These are phyloP conservation scores for Sebastes paucispinis DNA, from an alignment of 2,797 vertebrate species.

Conservation along the genomic window DNA sequence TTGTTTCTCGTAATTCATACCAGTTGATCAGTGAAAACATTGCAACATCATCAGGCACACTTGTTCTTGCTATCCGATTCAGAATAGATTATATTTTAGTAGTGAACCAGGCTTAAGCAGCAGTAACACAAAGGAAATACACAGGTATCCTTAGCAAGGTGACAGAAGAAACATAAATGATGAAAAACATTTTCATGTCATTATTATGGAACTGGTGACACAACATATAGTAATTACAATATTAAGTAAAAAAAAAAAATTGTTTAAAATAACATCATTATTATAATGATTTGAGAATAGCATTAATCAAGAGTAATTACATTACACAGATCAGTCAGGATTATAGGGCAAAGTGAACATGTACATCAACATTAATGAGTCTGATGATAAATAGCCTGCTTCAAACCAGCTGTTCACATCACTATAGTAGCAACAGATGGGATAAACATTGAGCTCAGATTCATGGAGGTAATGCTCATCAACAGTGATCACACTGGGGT, in stretches of 20 bases:
- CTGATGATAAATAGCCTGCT: not conserved
- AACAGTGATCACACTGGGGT: not conserved
- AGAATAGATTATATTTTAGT: not conserved
- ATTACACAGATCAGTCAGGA: not conserved
- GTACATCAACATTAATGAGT: not conserved
- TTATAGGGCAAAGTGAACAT: not conserved
- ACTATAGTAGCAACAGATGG: conserved; percentile 46
- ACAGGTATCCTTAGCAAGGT: not conserved
- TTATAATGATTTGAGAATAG: not conserved
- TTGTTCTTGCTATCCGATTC: not conserved
- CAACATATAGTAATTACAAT: not conserved
- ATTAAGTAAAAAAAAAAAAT: not conserved
- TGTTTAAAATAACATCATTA: not conserved
- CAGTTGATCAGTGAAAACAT: conserved; percentile 59
- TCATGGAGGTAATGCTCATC: not conserved
- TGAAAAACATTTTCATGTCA: not conserved
- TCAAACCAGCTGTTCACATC: conserved; percentile 6
- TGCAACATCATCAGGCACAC: conserved; percentile 55
- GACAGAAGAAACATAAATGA: not conserved
- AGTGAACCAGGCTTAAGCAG: not conserved
- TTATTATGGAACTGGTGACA: not conserved
- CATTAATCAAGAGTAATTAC: not conserved
- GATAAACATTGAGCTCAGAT: conserved; percentile 33
- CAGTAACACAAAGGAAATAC: not conserved
- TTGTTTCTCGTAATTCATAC: conserved; percentile 64